Evolutionary conservation across 2,797 vertebrate species (phyloP), one percentile per base, ranked within the genome.

Genomic region (Lerista edwardsae): DNA sequence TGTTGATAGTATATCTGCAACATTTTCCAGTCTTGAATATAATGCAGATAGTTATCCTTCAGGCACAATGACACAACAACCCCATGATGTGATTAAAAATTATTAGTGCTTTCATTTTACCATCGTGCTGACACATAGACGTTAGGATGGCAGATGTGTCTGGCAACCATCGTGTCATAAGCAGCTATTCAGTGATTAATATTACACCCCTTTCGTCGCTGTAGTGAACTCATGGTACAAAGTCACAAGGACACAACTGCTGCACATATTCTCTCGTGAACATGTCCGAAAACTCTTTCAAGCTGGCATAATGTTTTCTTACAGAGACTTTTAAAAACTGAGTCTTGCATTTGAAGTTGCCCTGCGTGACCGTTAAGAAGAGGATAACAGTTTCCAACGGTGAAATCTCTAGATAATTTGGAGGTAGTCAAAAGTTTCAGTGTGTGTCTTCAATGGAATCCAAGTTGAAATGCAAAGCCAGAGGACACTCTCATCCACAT

Each of bases 371-470:
- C 88, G 68, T 84, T 84, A 80, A 47, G 83, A 87, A 86, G 75
- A 71, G 36, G 78, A 82, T 73, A 62, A 68, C 69, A n/a, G 27
- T 64, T 85, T 89, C 82, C 36, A 81, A n/a, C 25, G 41, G 25
- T 4, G 39, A 75, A 61, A 27, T 64, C 25, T 89, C 0, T 67
- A 74, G 39, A 55, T 79, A 87, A 88, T 39, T 86, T 75, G 82
- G 2, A 57, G 31, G 62, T 67, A 81, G 67, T 71, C 47, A 83
- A 83, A 76, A 75, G 25, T 75, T 75, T 85, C 25, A 1, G 41
- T 47, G 86, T 87, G 86, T 68, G 27, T 79, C 90, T 91, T 88
- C 67, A 84, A 0, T 12, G 14, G 71, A 87, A 91, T 86, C 10
- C 2, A 73, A 83, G 51, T 80, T 82, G 59, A 82, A 89, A 34